phyloP scores from a whole-genome alignment of 2,113 vertebrate species.

The Lepus timidus region DNA sequence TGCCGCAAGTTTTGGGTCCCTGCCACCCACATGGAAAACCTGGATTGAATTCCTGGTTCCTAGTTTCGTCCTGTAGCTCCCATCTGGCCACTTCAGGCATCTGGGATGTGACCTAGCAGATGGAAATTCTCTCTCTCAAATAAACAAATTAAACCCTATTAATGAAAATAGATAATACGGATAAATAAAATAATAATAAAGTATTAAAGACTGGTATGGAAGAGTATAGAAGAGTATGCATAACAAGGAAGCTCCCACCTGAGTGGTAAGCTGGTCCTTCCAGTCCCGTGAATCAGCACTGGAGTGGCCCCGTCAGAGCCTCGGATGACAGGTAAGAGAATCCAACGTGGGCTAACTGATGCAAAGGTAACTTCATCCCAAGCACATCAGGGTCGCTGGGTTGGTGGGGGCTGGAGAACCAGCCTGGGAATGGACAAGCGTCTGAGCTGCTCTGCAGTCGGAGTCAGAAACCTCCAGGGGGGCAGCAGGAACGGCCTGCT shows the following conservation, averaged over 20 bases:
- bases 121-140: no score
- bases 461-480: not conserved
- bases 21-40: no score
- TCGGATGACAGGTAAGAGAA: not conserved
- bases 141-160: no score
- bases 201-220: not conserved
- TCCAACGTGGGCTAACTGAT: constrained; percentile 10
- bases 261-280: not conserved
- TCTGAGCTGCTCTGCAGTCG: not conserved
- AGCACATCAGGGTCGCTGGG: not conserved
- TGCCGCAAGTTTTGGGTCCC: no score
- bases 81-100: no score
- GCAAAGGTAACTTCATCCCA: not conserved
- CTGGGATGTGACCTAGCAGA: no score
- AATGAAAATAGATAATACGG: no score
- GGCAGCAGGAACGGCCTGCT: constrained; percentile 13
- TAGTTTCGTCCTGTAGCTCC: no score
- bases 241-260: not conserved
- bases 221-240: not conserved
- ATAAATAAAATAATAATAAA: not conserved
- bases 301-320: not conserved
- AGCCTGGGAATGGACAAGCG: not conserved
- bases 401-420: not conserved
- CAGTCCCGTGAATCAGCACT: not conserved
- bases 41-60: no score